Percentiles rank a stretch among this genome's conserved stretches.
These are phyloP conservation scores for Bombus soroeensis DNA, from an alignment of 1,140 invertebrate species.

Conservation along the genomic window DNA sequence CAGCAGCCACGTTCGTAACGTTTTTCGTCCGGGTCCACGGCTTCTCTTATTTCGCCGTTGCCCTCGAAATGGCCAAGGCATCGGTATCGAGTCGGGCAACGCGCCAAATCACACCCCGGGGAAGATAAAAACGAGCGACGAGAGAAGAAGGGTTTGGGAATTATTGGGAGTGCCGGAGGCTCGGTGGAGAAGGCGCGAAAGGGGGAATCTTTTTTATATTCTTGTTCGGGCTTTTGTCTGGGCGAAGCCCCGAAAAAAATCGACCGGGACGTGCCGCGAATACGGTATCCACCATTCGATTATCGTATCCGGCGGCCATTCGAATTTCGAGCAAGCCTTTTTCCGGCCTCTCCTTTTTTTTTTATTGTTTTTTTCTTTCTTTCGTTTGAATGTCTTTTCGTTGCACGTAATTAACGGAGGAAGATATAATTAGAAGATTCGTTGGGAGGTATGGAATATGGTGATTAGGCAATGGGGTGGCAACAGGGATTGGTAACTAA, in stretches of 20 bases:
- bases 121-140: conserved; percentile 48
- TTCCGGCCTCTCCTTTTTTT: background rate
- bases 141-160: background rate
- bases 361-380: background rate
- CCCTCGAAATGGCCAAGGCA: conserved; percentile 47
- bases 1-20: conserved; percentile 49
- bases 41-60: conserved; percentile 43
- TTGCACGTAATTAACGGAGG: background rate
- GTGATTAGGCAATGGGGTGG: too few relatives aligned
- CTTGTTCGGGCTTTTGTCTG: background rate
- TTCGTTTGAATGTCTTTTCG: background rate
- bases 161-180: conserved; percentile 10
- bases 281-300: background rate
- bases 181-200: background rate
- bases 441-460: background rate
- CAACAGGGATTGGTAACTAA: too few relatives aligned
- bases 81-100: conserved; percentile 62
- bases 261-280: conserved; percentile 12
- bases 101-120: conserved; percentile 65
- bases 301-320: background rate
- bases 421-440: background rate
- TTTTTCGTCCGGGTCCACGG: conserved; percentile 34
- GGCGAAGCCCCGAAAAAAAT: background rate
- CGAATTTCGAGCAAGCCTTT: background rate
- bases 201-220: conserved; percentile 33